These are phyloP conservation scores for Varecia variegata DNA, from an alignment of 2,797 vertebrate species.

Conservation along the genomic window DNA sequence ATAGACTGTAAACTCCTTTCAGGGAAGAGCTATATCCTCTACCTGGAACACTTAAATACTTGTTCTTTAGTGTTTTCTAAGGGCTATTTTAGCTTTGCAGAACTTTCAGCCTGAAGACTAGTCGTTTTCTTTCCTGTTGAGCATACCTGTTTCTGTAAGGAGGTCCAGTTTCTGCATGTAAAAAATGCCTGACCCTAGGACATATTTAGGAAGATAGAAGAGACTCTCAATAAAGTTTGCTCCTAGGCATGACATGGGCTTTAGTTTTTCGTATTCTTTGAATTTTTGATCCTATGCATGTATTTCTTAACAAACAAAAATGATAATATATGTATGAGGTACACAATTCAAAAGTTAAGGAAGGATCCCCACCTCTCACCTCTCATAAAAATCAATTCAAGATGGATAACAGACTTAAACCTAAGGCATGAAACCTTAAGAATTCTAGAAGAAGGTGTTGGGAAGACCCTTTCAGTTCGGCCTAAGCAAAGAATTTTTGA, in stretches of 20 bases:
- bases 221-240: not conserved
- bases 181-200: not conserved
- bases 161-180: not conserved
- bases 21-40: not conserved
- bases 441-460: too few relatives aligned
- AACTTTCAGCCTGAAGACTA: not conserved
- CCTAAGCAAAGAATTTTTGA: too few relatives aligned
- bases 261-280: not conserved
- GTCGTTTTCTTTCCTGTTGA: not conserved
- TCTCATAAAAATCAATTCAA: too few relatives aligned
- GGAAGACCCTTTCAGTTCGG: too few relatives aligned
- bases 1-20: not conserved
- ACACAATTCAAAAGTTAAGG: not conserved
- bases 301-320: not conserved
- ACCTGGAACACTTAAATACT: not conserved
- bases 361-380: not conserved
- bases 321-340: not conserved
- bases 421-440: too few relatives aligned
- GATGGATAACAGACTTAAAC: too few relatives aligned
- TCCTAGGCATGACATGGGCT: not conserved
- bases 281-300: not conserved
- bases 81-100: slow-evolving; percentile 5
- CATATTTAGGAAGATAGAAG: not conserved
- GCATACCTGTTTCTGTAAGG: not conserved
- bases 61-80: not conserved